Evolutionary conservation across 2,113 vertebrate genomes (phyloP).

Genomic region (Manacus vitellinus): DNA sequence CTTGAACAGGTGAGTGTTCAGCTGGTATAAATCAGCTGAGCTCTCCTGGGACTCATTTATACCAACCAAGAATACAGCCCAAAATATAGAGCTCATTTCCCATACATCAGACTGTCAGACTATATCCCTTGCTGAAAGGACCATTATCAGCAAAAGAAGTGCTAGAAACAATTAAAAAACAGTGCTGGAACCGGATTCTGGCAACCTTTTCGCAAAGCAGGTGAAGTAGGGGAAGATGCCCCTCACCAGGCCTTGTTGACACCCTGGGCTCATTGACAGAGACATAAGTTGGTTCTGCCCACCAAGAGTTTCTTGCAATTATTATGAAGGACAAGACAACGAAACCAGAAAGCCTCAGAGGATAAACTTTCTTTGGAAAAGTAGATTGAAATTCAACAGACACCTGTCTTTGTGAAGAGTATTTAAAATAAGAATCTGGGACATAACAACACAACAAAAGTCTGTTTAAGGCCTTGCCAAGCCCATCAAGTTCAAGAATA

Average conservation of each 20-base stretch:
- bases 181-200: not conserved
- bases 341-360: not conserved
- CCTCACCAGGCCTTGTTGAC: not conserved
- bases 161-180: not conserved
- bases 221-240: not conserved
- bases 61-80: not conserved
- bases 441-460: not conserved
- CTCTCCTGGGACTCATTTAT: conserved; percentile 32
- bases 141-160: not conserved
- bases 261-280: fast-evolving
- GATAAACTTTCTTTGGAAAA: not conserved
- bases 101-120: not conserved
- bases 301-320: fast-evolving
- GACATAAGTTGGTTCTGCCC: not conserved
- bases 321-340: not conserved
- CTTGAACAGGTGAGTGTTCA: conserved; percentile 48
- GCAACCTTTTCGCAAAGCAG: not conserved
- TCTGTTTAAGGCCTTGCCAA: not conserved
- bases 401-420: not conserved
- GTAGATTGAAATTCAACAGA: not conserved
- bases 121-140: not conserved
- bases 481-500: not conserved
- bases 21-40: not conserved
- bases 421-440: not conserved
- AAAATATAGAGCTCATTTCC: not conserved